A percentile compares a stretch with the other conserved stretches of the same genome.
phyloP scores from a whole-genome alignment of 2,113 vertebrate species.

The Neogale vison region DNA sequence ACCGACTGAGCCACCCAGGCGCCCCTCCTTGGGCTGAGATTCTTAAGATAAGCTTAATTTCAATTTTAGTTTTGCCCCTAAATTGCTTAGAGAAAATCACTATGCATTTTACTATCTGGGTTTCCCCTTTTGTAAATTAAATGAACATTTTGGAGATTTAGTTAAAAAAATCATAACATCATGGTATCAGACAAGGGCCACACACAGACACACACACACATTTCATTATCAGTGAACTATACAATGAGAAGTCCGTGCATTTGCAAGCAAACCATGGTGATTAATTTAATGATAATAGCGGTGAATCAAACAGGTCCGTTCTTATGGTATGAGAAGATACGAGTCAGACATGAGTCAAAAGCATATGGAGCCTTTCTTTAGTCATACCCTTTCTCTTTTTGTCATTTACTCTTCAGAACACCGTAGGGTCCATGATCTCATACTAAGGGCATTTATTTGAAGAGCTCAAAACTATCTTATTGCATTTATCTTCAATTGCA shows the following conservation, averaged over 20 bases:
- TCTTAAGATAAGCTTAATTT: conserved; percentile 46
- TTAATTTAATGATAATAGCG: conserved; percentile 42
- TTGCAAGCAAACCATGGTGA: conserved; percentile 34
- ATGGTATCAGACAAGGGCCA: conserved; percentile 20
- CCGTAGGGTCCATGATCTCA: conserved; percentile 27
- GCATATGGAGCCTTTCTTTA: conserved; percentile 29
- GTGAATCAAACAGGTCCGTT: conserved; percentile 32
- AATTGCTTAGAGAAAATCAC: conserved; percentile 49
- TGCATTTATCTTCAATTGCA: conserved; percentile 28
- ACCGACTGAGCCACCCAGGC: too few species aligned
- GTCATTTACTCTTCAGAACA: conserved; percentile 54
- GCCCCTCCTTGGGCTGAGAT: neutral
- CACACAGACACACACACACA: neutral
- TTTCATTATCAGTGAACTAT: conserved; percentile 46
- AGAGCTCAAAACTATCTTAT: conserved; percentile 47
- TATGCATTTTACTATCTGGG: conserved; percentile 39
- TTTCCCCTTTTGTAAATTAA: conserved; percentile 54
- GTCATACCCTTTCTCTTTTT: conserved; percentile 27
- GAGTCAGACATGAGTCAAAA: conserved; percentile 62
- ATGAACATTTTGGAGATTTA: conserved; percentile 43
- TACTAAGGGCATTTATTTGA: conserved; percentile 52
- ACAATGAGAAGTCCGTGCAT: conserved; percentile 41
- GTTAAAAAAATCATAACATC: conserved; percentile 18
- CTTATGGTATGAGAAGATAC: conserved; percentile 17
- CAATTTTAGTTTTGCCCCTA: conserved; percentile 33